Conservation (phyloP, 53 echinoderm and acorn worm species). For the Astropecten irregularis region DNA sequence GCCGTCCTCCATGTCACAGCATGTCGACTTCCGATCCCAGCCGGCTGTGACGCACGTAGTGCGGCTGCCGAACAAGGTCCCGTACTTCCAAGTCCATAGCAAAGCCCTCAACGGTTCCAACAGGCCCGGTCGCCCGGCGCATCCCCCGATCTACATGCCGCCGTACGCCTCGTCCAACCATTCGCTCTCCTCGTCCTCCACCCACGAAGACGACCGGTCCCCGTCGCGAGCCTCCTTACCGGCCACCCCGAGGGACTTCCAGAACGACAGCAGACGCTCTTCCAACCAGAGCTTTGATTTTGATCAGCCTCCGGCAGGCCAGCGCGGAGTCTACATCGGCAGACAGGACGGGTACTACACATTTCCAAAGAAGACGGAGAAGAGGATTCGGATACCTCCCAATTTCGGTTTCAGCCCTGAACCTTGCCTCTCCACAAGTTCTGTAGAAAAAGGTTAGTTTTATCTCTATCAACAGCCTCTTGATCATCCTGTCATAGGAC, state of each 20-base stretch:
- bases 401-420: slow-evolving; percentile 58
- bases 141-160: slow-evolving; percentile 28
- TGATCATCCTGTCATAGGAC: background rate
- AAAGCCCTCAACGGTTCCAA: slow-evolving; percentile 42
- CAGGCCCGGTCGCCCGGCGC: slow-evolving; percentile 16
- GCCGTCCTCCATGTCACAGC: slow-evolving; percentile 13
- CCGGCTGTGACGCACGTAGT: slow-evolving; percentile 75
- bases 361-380: slow-evolving; percentile 56
- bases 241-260: slow-evolving; percentile 47
- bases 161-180: slow-evolving; percentile 23
- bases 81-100: slow-evolving; percentile 68
- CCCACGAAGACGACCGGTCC: slow-evolving; percentile 36
- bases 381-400: slow-evolving; percentile 65
- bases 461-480: too few species aligned
- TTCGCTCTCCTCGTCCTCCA: slow-evolving; percentile 21
- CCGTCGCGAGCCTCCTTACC: slow-evolving; percentile 72
- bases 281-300: slow-evolving; percentile 61
- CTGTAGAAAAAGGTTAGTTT: slow-evolving; percentile 81
- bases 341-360: slow-evolving; percentile 50
- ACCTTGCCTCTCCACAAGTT: slow-evolving; percentile 64
- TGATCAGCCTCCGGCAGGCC: slow-evolving; percentile 1
- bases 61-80: slow-evolving; percentile 65
- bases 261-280: slow-evolving; percentile 8
- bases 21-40: slow-evolving; percentile 30
- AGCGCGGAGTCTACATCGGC: slow-evolving; percentile 2